Evolutionary conservation across 1,140 invertebrate genomes (phyloP), one percentile per base, ranked within the genome.

Genomic region (Drosophila mojavensis): DNA sequence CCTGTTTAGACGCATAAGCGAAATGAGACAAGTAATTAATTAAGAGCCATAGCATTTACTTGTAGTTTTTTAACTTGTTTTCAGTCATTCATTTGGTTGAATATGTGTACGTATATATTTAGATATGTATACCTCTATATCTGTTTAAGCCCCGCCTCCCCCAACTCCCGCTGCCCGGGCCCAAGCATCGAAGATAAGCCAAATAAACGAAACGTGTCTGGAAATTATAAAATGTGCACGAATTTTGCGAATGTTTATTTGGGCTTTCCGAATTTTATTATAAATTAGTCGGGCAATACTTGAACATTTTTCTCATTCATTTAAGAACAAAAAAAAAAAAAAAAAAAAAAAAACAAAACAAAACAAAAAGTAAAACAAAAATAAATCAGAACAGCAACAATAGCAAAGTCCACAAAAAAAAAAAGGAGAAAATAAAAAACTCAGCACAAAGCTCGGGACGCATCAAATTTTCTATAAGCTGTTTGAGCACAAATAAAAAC

Each of bases 181-280:
- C 48, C 41, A 48, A 5, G 5, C 39, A 24, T 20, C 13, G 65
- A 76, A 72, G 73, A 65, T 68, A 84, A 76, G 73, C 77, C 81
- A 84, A 80, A 83, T 73, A 80, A 73, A n/a, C 48, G 81, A 80
- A 39, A 83, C 81, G 81, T 83, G 81, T 84, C 81, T 83, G 30
- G 81, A 84, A 83, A 80, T 83, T 80, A 77, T 77, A 80, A 84
- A 83, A 77, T 84, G 56, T 79, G 77, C 80, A 83, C 77, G 75
- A 82, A 66, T 82, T 75, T 69, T 70, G 74, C 59, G 68, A 60
- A 65, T 76, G 80, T 75, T 82, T 68, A 66, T 61, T 80, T 75
- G 48, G 48, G 65, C 45, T 53, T 66, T 72, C 60, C 45, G 58
- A 66, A 51, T 83, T 78, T 69, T 47, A 36, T 60, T 53, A 61